Evolutionary conservation across 2,888 invertebrate genomes (phyloP), one percentile per base, ranked within the genome.

Genomic region (Schizaphis graminum): DNA sequence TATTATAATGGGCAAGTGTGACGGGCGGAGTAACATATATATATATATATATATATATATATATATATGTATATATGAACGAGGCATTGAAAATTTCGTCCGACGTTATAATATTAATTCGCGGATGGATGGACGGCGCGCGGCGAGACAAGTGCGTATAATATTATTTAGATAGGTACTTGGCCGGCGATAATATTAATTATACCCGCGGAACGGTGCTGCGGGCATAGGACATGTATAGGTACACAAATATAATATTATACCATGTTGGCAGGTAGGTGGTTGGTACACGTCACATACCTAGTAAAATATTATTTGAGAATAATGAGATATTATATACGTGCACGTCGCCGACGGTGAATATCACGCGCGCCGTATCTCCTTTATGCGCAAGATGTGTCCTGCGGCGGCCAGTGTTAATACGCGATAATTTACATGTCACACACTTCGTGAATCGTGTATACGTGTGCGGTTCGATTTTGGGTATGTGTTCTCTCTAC

Each of bases 391-490:
- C 41, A 44, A 11, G 44, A 85, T 28, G 77, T 77, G 77, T 35
- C 77, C 35, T 41, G 91, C 77, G 77, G 67, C 77, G 26, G 56
- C n/a, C 26, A 41, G 53, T 16, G n/a, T 53, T 35, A 53, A 88
- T 56, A 26, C 77, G 91, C 53, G 91, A 91, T 91, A 91, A 91
- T 91, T 91, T 91, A 91, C 91, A 91, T 53, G 91, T 91, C 91
- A 91, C 91, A 91, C 35, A 77, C 53, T 84, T 91, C 35, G 91
- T 53, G 53, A 28, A 49, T 35, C 35, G 77, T 77, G 35, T 41
- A 35, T 77, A 77, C 77, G 77, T 35, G 77, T 8, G 7, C 77
- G 35, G 77, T 21, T 77, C 8, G 77, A 35, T 77, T 35, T 77
- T 8, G 7, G n/a, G 44, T 47, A 47, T 47, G 67, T n/a, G 13